These are phyloP conservation scores for Eremophila alpestris DNA, from an alignment of 2,797 vertebrate genomes.

Conservation along the genomic window DNA sequence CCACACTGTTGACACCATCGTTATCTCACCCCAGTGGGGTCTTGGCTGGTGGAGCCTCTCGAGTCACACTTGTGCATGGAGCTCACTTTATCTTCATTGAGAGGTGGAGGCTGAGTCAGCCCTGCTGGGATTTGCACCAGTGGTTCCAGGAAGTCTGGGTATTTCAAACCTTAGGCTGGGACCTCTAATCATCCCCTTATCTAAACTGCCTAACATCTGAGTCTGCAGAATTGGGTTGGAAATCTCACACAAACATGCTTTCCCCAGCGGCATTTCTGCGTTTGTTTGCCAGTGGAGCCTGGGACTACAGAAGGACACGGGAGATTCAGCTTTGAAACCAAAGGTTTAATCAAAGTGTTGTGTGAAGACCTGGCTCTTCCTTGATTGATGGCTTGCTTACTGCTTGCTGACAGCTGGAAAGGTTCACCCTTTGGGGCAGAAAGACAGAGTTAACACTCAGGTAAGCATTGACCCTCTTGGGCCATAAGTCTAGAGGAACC, in stretches of 20 bases:
- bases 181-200: constrained; percentile 70
- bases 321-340: constrained; percentile 44
- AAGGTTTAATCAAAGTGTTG: constrained; percentile 23
- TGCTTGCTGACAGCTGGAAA: neutral
- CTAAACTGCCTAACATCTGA: constrained; percentile 68
- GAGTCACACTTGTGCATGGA: constrained; percentile 28
- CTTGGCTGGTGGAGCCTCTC: neutral
- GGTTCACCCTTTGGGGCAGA: neutral
- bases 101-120: constrained; percentile 51
- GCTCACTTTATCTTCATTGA: constrained; percentile 45
- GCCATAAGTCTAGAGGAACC: neutral
- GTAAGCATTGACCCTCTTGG: neutral
- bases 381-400: constrained; percentile 21
- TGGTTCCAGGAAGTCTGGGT: constrained; percentile 71
- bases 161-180: constrained; percentile 69
- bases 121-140: constrained; percentile 56
- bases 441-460: neutral
- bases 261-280: constrained; percentile 26
- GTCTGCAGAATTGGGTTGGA: constrained; percentile 61
- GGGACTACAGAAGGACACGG: neutral
- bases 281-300: constrained; percentile 35
- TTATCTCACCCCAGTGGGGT: neutral
- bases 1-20: neutral
- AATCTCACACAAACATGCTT: constrained; percentile 61
- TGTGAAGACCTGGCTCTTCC: neutral